These are phyloP conservation scores for Neelides sp. DNA, from an alignment of 1,140 invertebrate genomes.

Conservation along the genomic window DNA sequence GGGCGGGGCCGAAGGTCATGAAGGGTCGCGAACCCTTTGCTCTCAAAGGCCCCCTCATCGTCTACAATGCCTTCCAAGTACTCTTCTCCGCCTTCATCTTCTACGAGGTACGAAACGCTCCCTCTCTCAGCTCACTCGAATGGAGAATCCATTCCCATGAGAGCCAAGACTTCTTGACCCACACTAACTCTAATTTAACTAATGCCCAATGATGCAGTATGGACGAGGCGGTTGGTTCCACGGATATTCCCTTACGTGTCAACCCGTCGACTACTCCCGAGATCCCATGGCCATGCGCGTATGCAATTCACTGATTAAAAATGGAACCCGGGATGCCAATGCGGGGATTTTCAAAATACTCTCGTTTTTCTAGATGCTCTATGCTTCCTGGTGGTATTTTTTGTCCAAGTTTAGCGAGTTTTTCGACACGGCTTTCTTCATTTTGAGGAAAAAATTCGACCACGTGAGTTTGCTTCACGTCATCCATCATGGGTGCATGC, in stretches of 20 bases:
- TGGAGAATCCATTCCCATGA: constrained; percentile 1
- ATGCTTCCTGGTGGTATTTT: constrained; percentile 90
- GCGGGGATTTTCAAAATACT: not conserved
- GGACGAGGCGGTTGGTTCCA: constrained; percentile 49
- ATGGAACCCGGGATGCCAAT: not conserved
- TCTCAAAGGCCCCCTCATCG: constrained; percentile 59
- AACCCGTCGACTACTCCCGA: constrained; percentile 76
- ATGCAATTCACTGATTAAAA: constrained; percentile 38
- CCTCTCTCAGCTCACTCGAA: not conserved
- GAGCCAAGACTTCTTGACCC: constrained; percentile 9
- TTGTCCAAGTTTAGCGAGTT: constrained; percentile 94
- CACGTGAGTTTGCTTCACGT: constrained; percentile 87
- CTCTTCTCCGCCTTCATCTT: constrained; percentile 70
- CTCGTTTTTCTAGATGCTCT: constrained; percentile 59
- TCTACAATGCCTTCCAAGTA: constrained; percentile 76
- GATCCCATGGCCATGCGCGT: constrained; percentile 64
- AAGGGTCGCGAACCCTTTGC: constrained; percentile 71
- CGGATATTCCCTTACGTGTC: constrained; percentile 69
- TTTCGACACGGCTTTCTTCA: constrained; percentile 88
- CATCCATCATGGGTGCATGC: constrained; percentile 91
- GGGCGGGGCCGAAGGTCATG: constrained; percentile 71
- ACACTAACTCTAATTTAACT: constrained; percentile 1
- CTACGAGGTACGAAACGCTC: constrained; percentile 48
- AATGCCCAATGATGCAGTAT: constrained; percentile 42
- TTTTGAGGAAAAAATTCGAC: constrained; percentile 78